These are phyloP conservation scores for Corbicula japonica DNA, from an alignment of 2,888 invertebrate genomes.

Conservation along the genomic window DNA sequence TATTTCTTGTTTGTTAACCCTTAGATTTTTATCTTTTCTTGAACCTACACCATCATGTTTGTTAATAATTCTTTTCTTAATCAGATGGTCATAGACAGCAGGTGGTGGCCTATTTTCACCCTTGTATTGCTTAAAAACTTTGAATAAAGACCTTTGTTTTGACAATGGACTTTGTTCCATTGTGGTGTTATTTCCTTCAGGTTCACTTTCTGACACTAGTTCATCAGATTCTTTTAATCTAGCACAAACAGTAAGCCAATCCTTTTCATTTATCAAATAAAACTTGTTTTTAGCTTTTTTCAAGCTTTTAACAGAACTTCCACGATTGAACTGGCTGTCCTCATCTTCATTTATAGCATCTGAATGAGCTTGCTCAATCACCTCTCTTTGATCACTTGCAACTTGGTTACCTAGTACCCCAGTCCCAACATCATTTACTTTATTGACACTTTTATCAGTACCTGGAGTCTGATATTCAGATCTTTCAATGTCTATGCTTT, in stretches of 20 bases:
- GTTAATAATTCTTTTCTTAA: neutral
- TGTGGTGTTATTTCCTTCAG: neutral
- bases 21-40: neutral
- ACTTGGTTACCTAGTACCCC: too few species aligned
- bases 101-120: neutral
- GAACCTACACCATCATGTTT: neutral
- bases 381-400: too few species aligned
- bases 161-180: neutral
- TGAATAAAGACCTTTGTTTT: neutral
- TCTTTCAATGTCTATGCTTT: too few species aligned
- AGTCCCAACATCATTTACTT: too few species aligned
- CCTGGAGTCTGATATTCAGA: too few species aligned
- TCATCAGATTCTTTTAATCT: neutral
- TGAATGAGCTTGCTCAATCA: too few species aligned
- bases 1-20: neutral
- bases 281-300: neutral
- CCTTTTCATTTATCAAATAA: slow-evolving; percentile 37
- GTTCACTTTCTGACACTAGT: neutral
- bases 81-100: neutral
- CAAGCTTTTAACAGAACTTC: neutral
- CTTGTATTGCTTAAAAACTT: slow-evolving; percentile 7
- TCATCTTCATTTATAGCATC: too few species aligned
- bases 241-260: slow-evolving; percentile 18
- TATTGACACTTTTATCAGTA: too few species aligned
- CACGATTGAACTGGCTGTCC: too few species aligned